Conservation (phyloP, 2,113 vertebrate genomes). For the Apaloderma vittatum region DNA sequence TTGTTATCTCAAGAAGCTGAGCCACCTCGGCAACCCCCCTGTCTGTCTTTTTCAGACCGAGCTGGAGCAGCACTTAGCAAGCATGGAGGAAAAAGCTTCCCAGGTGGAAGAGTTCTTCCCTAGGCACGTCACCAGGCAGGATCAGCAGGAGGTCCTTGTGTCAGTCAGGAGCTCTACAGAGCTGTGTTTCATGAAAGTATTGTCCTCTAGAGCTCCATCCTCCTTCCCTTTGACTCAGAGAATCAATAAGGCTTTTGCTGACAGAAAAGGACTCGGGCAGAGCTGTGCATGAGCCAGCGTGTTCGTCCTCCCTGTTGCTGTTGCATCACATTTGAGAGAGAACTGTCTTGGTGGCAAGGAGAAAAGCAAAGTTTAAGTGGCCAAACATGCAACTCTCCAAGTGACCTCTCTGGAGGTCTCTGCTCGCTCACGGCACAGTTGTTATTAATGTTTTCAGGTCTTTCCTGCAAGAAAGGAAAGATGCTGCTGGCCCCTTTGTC, state of each 20-base stretch:
- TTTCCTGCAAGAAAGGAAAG: not conserved
- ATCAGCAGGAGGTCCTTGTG: constrained; percentile 72
- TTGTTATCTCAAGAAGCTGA: not conserved
- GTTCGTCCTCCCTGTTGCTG: not conserved
- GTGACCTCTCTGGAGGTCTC: not conserved
- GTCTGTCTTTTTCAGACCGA: constrained; percentile 33
- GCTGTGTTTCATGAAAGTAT: not conserved
- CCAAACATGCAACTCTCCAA: not conserved
- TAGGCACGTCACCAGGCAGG: constrained; percentile 29
- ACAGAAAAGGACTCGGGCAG: not conserved
- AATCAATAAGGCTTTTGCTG: not conserved
- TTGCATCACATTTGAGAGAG: not conserved
- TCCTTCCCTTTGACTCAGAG: not conserved
- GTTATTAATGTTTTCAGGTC: not conserved
- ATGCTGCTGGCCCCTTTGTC: not conserved
- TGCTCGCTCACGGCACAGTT: not conserved
- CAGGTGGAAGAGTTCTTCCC: constrained; percentile 75
- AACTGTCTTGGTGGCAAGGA: not conserved
- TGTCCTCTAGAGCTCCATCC: not conserved
- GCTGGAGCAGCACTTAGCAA: constrained; percentile 72
- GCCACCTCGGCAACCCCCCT: not conserved
- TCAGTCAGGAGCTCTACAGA: not conserved
- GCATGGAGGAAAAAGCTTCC: constrained; percentile 60
- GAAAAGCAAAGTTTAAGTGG: not conserved
- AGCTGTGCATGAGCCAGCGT: not conserved